A percentile compares a stretch with the other conserved stretches of the same genome.
These are phyloP conservation scores for Cerceris ruficornis DNA, from an alignment of 2,888 invertebrate genomes.

Conservation along the genomic window DNA sequence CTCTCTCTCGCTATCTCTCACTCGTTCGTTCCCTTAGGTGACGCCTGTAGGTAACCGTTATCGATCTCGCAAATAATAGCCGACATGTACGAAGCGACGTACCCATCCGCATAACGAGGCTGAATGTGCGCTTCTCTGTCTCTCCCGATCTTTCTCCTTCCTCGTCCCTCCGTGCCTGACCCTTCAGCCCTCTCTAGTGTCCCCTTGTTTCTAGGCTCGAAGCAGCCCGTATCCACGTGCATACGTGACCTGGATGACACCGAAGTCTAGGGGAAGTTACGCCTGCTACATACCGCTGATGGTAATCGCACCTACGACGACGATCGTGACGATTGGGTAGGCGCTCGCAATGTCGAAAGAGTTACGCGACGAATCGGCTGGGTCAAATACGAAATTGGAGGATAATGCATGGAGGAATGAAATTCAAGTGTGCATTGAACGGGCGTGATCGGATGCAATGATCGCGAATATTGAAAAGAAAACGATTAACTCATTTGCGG, in stretches of 20 bases:
- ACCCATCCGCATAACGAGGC: conserved; percentile 63
- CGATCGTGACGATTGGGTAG: too few relatives aligned
- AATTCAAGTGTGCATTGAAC: too few relatives aligned
- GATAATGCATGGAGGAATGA: too few relatives aligned
- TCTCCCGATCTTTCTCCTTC: conserved; percentile 15
- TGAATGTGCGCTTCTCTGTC: conserved; percentile 48
- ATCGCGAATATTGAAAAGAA: too few relatives aligned
- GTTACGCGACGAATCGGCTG: not conserved
- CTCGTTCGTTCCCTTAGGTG: conserved; percentile 24
- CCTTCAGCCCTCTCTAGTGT: conserved; percentile 1
- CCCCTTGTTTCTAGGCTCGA: conserved; percentile 32
- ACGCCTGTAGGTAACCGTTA: conserved; percentile 62
- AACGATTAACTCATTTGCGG: too few relatives aligned
- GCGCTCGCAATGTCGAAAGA: not conserved
- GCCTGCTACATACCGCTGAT: conserved; percentile 44
- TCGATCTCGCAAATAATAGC: conserved; percentile 70
- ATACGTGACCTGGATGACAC: conserved; percentile 60
- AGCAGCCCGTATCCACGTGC: conserved; percentile 29
- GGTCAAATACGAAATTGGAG: not conserved
- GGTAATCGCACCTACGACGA: conserved; percentile 15
- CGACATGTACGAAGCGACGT: conserved; percentile 56
- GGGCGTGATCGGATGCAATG: too few relatives aligned
- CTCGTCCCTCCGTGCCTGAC: conserved; percentile 13
- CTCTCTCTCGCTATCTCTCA: not conserved
- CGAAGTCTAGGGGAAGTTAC: conserved; percentile 50